A percentile compares a stretch with the other conserved stretches of the same genome.
phyloP scores from a whole-genome alignment of 2,113 vertebrate genomes.

The Onychorhynchus coronatus region DNA sequence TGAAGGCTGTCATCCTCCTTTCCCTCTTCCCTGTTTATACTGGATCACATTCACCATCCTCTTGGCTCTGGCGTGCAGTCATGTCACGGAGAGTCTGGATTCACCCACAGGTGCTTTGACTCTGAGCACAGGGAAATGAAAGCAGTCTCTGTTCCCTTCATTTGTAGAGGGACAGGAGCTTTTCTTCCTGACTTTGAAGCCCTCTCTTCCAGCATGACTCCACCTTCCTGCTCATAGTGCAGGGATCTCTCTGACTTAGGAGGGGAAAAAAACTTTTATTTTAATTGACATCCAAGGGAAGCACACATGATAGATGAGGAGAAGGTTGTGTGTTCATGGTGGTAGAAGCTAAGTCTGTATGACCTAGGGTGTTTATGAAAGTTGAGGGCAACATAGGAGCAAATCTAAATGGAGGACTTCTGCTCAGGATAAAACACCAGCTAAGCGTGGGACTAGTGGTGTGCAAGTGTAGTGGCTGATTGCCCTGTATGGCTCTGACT shows the following conservation, averaged over 20 bases:
- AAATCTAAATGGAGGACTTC: background rate
- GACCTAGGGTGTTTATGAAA: background rate
- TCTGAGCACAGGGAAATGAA: background rate
- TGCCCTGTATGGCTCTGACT: background rate
- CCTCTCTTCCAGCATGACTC: background rate
- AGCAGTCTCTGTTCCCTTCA: background rate
- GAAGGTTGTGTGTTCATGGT: background rate
- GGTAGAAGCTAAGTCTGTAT: background rate
- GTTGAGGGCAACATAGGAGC: background rate
- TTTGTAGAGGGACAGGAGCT: background rate
- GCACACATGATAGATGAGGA: background rate
- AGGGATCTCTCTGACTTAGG: background rate
- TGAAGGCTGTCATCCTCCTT: background rate
- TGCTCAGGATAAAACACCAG: background rate
- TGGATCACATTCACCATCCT: slow-evolving; percentile 5
- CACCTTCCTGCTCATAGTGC: background rate
- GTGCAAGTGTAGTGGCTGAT: background rate
- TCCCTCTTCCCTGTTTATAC: slow-evolving; percentile 4
- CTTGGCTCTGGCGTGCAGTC: background rate
- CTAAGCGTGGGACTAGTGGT: background rate
- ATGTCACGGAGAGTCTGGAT: background rate
- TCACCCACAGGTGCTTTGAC: background rate
- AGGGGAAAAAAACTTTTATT: background rate
- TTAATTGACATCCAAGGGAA: background rate
- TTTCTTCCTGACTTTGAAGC: background rate